phyloP scores from a whole-genome alignment of 2,797 vertebrate genomes.

The Naso thynnoides region DNA sequence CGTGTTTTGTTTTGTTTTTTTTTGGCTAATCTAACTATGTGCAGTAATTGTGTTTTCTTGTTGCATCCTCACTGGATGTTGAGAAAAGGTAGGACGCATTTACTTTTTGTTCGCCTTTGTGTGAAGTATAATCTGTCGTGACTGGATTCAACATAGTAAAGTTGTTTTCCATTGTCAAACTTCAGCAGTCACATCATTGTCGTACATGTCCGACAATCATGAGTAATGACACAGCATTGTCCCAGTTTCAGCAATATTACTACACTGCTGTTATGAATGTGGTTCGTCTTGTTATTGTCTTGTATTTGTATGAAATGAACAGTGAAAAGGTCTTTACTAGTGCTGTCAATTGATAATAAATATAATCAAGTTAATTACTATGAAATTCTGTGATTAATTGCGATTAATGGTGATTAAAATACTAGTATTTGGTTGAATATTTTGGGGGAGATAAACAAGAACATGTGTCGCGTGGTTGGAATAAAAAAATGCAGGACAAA shows the following conservation, averaged over 20 bases:
- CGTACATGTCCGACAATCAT: background rate
- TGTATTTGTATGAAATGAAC: background rate
- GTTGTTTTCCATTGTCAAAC: conserved; percentile 24
- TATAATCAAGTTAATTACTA: too few relatives aligned
- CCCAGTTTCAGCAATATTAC: background rate
- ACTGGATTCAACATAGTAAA: background rate
- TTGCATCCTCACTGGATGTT: conserved; percentile 78
- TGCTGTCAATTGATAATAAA: too few relatives aligned
- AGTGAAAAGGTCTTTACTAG: conserved; percentile 2
- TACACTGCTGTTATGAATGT: background rate
- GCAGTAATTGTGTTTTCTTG: conserved; percentile 73
- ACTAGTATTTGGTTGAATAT: too few relatives aligned
- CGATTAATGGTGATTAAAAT: too few relatives aligned
- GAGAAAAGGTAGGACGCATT: conserved; percentile 75
- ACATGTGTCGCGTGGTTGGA: too few relatives aligned
- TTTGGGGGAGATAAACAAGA: too few relatives aligned
- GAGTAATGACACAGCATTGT: background rate
- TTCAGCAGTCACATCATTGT: conserved; percentile 12
- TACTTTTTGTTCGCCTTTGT: conserved; percentile 56
- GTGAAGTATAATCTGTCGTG: conserved; percentile 25
- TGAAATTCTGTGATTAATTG: too few relatives aligned
- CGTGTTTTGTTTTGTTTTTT: conserved; percentile 55
- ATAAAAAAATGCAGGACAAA: too few relatives aligned
- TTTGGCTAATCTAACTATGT: conserved; percentile 49
- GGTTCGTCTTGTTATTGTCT: background rate